A percentile compares a stretch with the other conserved stretches of the same genome.
These are phyloP conservation scores for Amphipyra tragopoginis DNA, from an alignment of 2,888 invertebrate species.

Conservation along the genomic window DNA sequence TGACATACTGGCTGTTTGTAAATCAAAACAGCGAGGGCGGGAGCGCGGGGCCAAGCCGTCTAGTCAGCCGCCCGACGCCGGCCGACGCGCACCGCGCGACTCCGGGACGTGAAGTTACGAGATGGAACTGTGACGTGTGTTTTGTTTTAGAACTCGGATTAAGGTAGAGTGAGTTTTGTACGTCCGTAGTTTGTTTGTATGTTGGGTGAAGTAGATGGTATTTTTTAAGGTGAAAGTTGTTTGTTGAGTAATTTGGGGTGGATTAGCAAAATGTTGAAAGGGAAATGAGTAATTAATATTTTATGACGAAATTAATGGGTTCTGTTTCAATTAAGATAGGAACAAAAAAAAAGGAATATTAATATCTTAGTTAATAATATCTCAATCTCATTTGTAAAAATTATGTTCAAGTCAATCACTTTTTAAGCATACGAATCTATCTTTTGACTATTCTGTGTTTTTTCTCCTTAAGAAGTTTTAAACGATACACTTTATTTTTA, in stretches of 20 bases:
- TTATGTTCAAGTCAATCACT: too few relatives aligned
- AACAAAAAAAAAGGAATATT: too few relatives aligned
- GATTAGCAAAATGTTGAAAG: background rate
- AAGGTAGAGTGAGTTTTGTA: conserved; percentile 61
- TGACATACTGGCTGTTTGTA: conserved; percentile 70
- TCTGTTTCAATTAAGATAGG: too few relatives aligned
- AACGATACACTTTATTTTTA: too few relatives aligned
- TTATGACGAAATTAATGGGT: too few relatives aligned
- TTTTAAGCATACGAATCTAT: too few relatives aligned
- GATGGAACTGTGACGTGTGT: conserved; percentile 66
- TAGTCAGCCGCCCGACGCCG: conserved; percentile 83
- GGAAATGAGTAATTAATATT: background rate
- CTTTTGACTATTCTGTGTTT: too few relatives aligned
- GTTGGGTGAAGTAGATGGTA: conserved; percentile 9
- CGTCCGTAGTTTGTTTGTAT: conserved; percentile 35
- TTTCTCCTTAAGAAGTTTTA: too few relatives aligned
- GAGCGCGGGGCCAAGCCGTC: conserved; percentile 64
- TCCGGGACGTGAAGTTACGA: conserved; percentile 57
- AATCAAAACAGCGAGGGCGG: conserved; percentile 69
- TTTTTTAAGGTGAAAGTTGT: conserved; percentile 1
- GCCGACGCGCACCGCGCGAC: conserved; percentile 71
- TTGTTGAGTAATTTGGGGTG: background rate
- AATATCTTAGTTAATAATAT: too few relatives aligned
- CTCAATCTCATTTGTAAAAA: too few relatives aligned
- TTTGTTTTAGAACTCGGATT: conserved; percentile 60